These are phyloP conservation scores for Mya arenaria DNA, from an alignment of 1,140 invertebrate genomes.

Conservation along the genomic window DNA sequence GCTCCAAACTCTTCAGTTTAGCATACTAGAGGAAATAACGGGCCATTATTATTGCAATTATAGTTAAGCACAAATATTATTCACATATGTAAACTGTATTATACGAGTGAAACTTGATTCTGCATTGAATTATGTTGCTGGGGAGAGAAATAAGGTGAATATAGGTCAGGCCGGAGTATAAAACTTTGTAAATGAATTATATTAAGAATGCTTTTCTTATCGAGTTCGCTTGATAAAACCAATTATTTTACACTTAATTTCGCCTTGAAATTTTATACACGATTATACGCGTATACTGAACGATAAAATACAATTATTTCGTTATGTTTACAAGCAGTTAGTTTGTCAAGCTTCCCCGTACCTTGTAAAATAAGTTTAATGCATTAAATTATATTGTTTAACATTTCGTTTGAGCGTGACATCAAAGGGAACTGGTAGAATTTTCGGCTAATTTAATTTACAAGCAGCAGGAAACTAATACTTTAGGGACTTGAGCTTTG, in stretches of 20 bases:
- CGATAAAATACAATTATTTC: slow-evolving; percentile 52
- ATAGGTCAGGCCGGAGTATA: slow-evolving; percentile 34
- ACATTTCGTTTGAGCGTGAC: background rate
- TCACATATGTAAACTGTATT: slow-evolving; percentile 53
- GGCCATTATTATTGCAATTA: slow-evolving; percentile 55
- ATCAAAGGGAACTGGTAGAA: background rate
- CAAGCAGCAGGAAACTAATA: too few relatives aligned
- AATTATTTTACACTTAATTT: slow-evolving; percentile 58
- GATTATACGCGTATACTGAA: slow-evolving; percentile 48
- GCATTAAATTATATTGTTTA: slow-evolving; percentile 86
- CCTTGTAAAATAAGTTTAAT: slow-evolving; percentile 86
- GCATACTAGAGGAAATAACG: slow-evolving; percentile 42
- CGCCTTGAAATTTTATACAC: slow-evolving; percentile 44
- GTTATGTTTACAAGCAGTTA: slow-evolving; percentile 23
- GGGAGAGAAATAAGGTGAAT: slow-evolving; percentile 17
- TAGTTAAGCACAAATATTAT: slow-evolving; percentile 32
- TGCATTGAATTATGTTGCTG: slow-evolving; percentile 33
- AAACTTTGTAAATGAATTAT: slow-evolving; percentile 54
- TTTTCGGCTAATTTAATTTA: background rate
- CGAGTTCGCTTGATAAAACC: slow-evolving; percentile 39
- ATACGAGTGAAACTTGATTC: slow-evolving; percentile 41
- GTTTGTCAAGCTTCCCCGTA: slow-evolving; percentile 30
- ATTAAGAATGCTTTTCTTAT: slow-evolving; percentile 43
- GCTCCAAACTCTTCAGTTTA: slow-evolving; percentile 7
- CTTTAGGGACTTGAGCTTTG: too few relatives aligned